Evolutionary conservation across 2,113 vertebrate genomes (phyloP).

Genomic region (Nerophis lumbriciformis): DNA sequence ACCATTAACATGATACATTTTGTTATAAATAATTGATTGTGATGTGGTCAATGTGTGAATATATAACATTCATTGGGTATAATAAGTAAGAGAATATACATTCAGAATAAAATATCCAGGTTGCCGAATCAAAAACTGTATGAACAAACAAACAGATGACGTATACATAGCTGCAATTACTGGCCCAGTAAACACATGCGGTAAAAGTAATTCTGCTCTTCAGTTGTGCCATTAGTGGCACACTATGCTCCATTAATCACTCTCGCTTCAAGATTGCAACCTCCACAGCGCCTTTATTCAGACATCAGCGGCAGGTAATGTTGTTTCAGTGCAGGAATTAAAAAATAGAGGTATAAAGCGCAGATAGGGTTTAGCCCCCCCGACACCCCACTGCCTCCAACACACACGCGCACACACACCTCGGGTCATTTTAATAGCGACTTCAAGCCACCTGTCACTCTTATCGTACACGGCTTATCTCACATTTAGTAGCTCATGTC

Average conservation of each 20-base stretch:
- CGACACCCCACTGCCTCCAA: neutral
- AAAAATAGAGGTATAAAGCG: conserved; percentile 12
- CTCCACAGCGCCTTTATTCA: conserved; percentile 15
- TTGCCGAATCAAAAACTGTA: neutral
- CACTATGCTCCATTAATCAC: conserved; percentile 30
- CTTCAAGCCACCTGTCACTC: conserved; percentile 27
- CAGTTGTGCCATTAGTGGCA: conserved; percentile 27
- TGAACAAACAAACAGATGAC: too few species aligned
- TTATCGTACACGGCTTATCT: conserved; percentile 28
- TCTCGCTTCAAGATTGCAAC: conserved; percentile 21
- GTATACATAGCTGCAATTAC: neutral
- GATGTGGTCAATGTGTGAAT: neutral
- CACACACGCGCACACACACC: neutral
- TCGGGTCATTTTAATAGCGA: conserved; percentile 29
- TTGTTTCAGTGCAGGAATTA: conserved; percentile 17
- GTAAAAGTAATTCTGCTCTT: neutral
- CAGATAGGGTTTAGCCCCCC: conserved; percentile 4
- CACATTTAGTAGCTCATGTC: conserved; percentile 18
- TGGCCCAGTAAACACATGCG: neutral
- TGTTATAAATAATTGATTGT: too few species aligned
- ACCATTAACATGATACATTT: too few species aligned
- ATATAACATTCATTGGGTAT: neutral
- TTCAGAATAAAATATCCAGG: neutral
- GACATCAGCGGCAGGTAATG: conserved; percentile 14
- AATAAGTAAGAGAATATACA: neutral